phyloP scores from a whole-genome alignment of 37 sponge, comb jelly and placozoan species.

The Crambe crambe region DNA sequence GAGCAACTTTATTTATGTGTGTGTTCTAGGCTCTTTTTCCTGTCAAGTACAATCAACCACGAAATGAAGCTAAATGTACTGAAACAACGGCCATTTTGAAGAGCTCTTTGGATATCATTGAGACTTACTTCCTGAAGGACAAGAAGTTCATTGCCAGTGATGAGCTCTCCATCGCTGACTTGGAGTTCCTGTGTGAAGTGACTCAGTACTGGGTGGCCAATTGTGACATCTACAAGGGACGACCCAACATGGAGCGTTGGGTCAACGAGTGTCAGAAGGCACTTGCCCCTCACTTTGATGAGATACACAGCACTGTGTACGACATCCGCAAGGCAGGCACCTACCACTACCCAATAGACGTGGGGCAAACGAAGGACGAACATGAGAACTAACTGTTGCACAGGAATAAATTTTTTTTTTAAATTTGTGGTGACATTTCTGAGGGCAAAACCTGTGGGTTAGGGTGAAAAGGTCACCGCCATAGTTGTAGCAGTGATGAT shows the following conservation, averaged over 20 bases:
- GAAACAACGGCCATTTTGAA: not conserved
- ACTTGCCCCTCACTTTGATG: slow-evolving; percentile 59
- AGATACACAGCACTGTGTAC: not conserved
- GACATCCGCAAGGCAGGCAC: not conserved
- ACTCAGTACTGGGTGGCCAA: slow-evolving; percentile 48
- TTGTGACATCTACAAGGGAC: slow-evolving; percentile 56
- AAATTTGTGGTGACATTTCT: too few species aligned
- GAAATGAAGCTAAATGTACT: slow-evolving; percentile 3
- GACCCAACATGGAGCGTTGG: slow-evolving; percentile 63
- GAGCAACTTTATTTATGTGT: not conserved
- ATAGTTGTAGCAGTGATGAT: too few species aligned
- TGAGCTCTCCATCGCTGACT: slow-evolving; percentile 69
- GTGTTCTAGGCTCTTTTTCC: not conserved
- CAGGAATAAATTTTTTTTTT: too few species aligned
- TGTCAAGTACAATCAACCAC: not conserved
- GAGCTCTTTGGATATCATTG: not conserved
- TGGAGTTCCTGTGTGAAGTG: slow-evolving; percentile 56
- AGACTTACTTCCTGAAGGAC: slow-evolving; percentile 60
- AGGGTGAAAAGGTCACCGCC: too few species aligned
- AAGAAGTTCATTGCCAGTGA: slow-evolving; percentile 64
- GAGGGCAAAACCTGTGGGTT: too few species aligned
- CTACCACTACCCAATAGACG: not conserved
- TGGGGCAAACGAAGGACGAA: not conserved
- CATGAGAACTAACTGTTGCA: too few species aligned
- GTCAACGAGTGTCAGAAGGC: slow-evolving; percentile 46